A percentile compares a stretch with the other conserved stretches of the same genome.
Evolutionary conservation across 1,140 invertebrate genomes (phyloP).

Genomic region (Drosophila lini): DNA sequence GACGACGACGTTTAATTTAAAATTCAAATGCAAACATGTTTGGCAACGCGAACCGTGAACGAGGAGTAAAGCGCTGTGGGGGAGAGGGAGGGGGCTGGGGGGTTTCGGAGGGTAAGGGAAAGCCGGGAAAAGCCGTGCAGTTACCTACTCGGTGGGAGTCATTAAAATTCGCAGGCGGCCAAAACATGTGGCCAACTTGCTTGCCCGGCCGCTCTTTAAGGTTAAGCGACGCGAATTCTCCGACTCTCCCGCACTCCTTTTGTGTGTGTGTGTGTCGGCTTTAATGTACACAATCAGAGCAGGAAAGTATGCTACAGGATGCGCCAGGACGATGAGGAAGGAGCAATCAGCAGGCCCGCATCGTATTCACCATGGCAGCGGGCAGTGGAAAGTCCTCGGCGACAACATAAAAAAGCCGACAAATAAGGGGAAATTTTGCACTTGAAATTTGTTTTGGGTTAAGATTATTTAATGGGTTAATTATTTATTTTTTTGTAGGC

Average conservation of each 20-base stretch:
- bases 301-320: conserved; percentile 72
- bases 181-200: conserved; percentile 61
- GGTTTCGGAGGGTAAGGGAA: neutral
- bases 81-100: too few relatives aligned
- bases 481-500: neutral
- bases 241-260: neutral
- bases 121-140: conserved; percentile 12
- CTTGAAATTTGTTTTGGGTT: neutral
- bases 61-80: neutral
- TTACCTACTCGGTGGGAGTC: conserved; percentile 35
- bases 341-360: conserved; percentile 39
- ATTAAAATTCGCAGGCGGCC: conserved; percentile 74
- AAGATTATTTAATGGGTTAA: neutral
- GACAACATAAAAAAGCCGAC: neutral
- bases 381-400: conserved; percentile 10
- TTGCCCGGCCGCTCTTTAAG: conserved; percentile 58
- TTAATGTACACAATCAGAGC: conserved; percentile 71
- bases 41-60: conserved; percentile 47
- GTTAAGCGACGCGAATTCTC: conserved; percentile 30
- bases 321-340: conserved; percentile 13
- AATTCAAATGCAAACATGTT: conserved; percentile 79
- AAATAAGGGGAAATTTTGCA: conserved; percentile 33
- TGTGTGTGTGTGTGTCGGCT: conserved; percentile 18
- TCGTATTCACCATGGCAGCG: conserved; percentile 50
- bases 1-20: conserved; percentile 71